phyloP scores from a whole-genome alignment of 2,797 vertebrate genomes.

The Rallus crepitans region DNA sequence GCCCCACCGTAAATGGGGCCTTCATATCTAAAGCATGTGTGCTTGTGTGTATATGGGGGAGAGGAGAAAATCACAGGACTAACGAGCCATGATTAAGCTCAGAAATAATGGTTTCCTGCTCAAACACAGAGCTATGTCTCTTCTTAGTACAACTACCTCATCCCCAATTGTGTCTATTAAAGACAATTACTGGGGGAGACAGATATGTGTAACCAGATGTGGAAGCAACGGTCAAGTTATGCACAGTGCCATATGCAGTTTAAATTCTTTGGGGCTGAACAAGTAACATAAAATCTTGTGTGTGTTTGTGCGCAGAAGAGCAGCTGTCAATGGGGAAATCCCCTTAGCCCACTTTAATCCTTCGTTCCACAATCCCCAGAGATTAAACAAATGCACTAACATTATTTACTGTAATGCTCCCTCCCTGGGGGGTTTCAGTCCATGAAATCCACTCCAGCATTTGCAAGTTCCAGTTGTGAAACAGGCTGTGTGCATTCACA shows the following conservation, averaged over 20 bases:
- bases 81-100: constrained; percentile 48
- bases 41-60: neutral
- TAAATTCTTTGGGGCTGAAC: constrained; percentile 59
- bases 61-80: constrained; percentile 41
- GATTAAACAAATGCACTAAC: constrained; percentile 60
- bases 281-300: constrained; percentile 24
- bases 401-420: constrained; percentile 51
- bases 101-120: constrained; percentile 63
- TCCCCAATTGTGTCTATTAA: constrained; percentile 60
- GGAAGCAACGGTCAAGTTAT: constrained; percentile 19
- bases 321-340: constrained; percentile 74
- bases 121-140: constrained; percentile 38
- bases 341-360: constrained; percentile 68
- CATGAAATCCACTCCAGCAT: constrained; percentile 52
- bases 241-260: constrained; percentile 17
- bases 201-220: constrained; percentile 64
- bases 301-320: constrained; percentile 12
- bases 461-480: constrained; percentile 61
- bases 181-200: constrained; percentile 54
- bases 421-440: constrained; percentile 51
- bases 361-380: constrained; percentile 18
- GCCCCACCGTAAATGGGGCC: neutral
- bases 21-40: constrained; percentile 1
- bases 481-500: neutral
- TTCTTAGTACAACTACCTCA: constrained; percentile 62